Conservation (phyloP, 2,113 vertebrate species). For the Numida meleagris region DNA sequence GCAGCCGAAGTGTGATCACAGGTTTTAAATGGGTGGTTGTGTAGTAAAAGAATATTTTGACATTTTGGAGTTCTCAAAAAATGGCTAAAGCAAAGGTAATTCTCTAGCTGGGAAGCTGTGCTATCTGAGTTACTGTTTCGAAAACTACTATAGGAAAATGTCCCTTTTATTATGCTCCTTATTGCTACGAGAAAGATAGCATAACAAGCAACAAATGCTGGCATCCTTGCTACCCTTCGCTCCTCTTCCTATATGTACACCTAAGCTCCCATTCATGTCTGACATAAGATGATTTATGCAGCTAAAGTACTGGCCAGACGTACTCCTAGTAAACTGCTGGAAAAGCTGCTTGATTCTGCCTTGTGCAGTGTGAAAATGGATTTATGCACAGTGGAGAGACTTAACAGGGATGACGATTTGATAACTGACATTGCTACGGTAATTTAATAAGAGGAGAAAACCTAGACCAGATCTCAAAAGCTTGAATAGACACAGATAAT, state of each 20-base stretch:
- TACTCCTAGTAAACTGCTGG: background rate
- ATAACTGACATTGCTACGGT: background rate
- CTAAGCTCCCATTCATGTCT: background rate
- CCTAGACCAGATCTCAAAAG: slow-evolving; percentile 22
- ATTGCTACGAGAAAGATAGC: background rate
- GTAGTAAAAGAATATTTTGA: background rate
- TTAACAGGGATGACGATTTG: slow-evolving; percentile 38
- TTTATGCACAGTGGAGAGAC: slow-evolving; percentile 22
- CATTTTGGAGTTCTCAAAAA: background rate
- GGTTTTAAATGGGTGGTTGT: background rate
- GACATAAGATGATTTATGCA: background rate
- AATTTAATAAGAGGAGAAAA: slow-evolving; percentile 33
- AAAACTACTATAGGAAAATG: background rate
- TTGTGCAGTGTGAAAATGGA: slow-evolving; percentile 34
- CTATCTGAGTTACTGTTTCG: background rate
- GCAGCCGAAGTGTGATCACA: background rate
- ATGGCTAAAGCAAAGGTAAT: background rate
- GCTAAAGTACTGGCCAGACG: background rate
- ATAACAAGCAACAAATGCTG: background rate
- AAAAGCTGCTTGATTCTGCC: slow-evolving; percentile 36
- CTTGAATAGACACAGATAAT: slow-evolving; percentile 4
- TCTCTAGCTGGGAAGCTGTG: background rate
- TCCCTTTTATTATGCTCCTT: background rate
- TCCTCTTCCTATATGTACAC: background rate
- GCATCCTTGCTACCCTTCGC: background rate